Base-by-base conservation (phyloP, 2,888 invertebrate species). In the Ophion ventricosus region DNA sequence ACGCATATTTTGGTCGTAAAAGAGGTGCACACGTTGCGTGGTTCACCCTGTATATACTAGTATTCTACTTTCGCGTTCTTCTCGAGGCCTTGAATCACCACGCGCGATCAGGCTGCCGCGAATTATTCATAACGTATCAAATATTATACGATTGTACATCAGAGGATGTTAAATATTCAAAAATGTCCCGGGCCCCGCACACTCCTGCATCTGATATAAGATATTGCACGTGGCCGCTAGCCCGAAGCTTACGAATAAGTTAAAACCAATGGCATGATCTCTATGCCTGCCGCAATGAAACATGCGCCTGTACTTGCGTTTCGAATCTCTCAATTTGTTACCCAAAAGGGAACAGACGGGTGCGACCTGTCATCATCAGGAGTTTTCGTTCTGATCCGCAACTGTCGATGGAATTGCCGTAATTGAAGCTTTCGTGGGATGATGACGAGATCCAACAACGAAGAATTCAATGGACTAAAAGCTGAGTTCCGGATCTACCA, bases 81-180 rank as follows among this genome's bases (percentile, higher is more conserved):
- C 49, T 49, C 49, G 14, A 4, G 17, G 3, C 35, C 8, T 35
- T 7, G 35, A 49, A 49, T 4, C 4, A 14, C 54, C 23, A 25
- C 35, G 23, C 23, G 29, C 35, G 76, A 61, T 49, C 20, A 20
- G 70, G 3, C 66, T 23, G 29, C 14, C 49, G 26, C 14, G 74
- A 82, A 82, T 82, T 78, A 82, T 82, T 82, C 82, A 82, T 82
- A 78, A 69, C 61, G 74, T 54, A 61, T 77, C 82, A 73, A 82
- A 77, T 78, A 74, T 69, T 78, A 74, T 78, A 74, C 77, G 72
- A 67, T 73, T 77, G 43, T 82, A 73, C 77, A 82, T 82, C 72
- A 66, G 63, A 26, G 54, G 25, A 26, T 61, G 67, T 78, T 78
- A 82, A 78, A 82, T 82, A 82, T 82, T 82, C 73, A 82, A 82